phyloP scores from a whole-genome alignment of 2,888 invertebrate genomes.

The Ornithoptera priamus region DNA sequence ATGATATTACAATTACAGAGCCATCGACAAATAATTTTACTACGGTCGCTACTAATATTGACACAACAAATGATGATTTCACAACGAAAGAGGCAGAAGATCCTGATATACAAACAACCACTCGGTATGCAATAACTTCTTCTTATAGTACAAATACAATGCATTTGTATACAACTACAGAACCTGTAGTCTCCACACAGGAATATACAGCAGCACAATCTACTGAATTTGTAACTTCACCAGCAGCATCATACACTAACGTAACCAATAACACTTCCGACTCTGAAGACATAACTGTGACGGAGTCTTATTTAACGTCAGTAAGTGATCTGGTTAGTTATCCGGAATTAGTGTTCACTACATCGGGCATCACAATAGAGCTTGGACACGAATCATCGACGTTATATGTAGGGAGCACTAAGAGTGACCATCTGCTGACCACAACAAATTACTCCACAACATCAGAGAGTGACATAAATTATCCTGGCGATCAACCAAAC shows the following conservation, averaged over 20 bases:
- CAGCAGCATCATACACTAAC: background rate
- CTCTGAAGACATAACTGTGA: conserved; percentile 28
- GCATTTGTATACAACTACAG: background rate
- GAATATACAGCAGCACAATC: background rate
- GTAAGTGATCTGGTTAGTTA: conserved; percentile 1
- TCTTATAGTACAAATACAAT: background rate
- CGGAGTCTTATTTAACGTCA: conserved; percentile 8
- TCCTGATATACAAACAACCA: conserved; percentile 5
- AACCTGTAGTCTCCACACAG: conserved; percentile 2
- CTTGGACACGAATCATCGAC: conserved; percentile 4
- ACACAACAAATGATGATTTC: conserved; percentile 11
- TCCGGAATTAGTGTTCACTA: too few species aligned
- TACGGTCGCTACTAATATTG: background rate
- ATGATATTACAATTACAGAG: conserved; percentile 5
- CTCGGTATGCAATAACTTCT: conserved; percentile 5
- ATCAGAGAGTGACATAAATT: conserved; percentile 9
- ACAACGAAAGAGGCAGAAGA: conserved; percentile 19
- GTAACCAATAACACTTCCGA: conserved; percentile 21
- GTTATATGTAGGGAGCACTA: background rate
- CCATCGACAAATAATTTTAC: conserved; percentile 16
- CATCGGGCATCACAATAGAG: conserved; percentile 5
- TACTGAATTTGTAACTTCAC: background rate
- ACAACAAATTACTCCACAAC: conserved; percentile 9
- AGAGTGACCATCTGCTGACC: background rate
- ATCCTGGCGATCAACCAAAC: conserved; percentile 2